Evolutionary conservation across 2,113 vertebrate species (phyloP).

Genomic region (Neogale vison): DNA sequence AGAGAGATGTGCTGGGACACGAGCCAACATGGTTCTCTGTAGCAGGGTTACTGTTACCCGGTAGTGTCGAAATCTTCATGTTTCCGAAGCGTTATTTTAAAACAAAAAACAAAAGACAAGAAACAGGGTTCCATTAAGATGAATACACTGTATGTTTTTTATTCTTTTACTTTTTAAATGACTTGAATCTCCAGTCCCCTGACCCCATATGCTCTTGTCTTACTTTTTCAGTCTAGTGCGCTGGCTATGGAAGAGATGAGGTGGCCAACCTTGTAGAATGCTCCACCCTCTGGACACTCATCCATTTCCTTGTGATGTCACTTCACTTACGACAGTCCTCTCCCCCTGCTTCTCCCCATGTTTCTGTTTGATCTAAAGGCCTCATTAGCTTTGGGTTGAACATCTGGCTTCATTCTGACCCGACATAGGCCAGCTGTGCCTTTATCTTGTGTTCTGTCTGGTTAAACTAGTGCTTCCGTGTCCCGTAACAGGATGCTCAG

Average conservation of each 20-base stretch:
- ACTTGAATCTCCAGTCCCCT: neutral
- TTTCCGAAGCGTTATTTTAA: neutral
- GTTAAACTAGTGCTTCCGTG: too few species aligned
- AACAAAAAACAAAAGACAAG: neutral
- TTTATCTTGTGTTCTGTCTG: rapidly evolving
- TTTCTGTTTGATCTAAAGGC: neutral
- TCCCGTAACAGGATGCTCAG: neutral
- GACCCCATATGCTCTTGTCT: rapidly evolving
- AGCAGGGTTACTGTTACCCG: neutral
- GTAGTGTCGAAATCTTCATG: neutral
- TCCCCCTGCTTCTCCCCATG: rapidly evolving
- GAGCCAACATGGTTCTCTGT: too few species aligned
- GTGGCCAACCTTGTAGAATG: neutral
- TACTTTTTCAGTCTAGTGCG: too few species aligned
- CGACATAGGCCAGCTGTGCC: rapidly evolving
- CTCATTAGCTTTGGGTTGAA: neutral
- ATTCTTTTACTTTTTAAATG: neutral
- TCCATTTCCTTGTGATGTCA: neutral
- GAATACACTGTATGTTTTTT: neutral
- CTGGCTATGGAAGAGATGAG: neutral
- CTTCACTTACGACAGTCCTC: neutral
- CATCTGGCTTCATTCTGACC: neutral
- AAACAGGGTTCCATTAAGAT: neutral
- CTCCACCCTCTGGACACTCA: too few species aligned
- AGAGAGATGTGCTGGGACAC: neutral